Percentiles rank a stretch among this genome's conserved stretches.
phyloP scores from a whole-genome alignment of 2,797 vertebrate species.

The Leptatherina wallacei region DNA sequence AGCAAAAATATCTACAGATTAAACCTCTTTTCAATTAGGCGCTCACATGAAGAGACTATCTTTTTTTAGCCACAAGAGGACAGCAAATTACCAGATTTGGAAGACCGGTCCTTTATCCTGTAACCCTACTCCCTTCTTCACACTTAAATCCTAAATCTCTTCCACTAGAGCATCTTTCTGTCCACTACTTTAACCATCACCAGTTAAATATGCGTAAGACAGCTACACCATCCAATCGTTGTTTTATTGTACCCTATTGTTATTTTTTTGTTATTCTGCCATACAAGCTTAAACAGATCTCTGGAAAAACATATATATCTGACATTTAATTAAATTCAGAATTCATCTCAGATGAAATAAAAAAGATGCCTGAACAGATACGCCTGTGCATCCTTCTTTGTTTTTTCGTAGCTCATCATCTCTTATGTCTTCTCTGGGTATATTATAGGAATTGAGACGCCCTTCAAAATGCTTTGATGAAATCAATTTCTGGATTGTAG shows the following conservation, averaged over 20 bases:
- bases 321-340: too few species aligned
- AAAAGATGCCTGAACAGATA: not conserved
- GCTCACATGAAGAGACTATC: too few species aligned
- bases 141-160: not conserved
- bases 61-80: slow-evolving; percentile 33
- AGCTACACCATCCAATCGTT: not conserved
- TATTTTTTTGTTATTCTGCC: not conserved
- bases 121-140: not conserved
- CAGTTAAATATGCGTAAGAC: slow-evolving; percentile 4
- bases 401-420: not conserved
- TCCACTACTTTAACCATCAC: not conserved
- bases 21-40: not conserved
- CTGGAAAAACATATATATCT: too few species aligned
- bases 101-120: not conserved
- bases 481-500: not conserved
- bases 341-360: not conserved
- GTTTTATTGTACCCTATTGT: not conserved
- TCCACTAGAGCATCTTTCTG: not conserved
- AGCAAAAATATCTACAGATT: not conserved
- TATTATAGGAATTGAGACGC: not conserved
- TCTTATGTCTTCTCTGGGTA: too few species aligned
- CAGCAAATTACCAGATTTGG: slow-evolving; percentile 9
- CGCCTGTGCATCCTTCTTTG: not conserved
- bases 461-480: not conserved
- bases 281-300: not conserved